Evolutionary conservation across 64 coral and sea anemone genomes (phyloP).

Genomic region (Stylophora pistillata): DNA sequence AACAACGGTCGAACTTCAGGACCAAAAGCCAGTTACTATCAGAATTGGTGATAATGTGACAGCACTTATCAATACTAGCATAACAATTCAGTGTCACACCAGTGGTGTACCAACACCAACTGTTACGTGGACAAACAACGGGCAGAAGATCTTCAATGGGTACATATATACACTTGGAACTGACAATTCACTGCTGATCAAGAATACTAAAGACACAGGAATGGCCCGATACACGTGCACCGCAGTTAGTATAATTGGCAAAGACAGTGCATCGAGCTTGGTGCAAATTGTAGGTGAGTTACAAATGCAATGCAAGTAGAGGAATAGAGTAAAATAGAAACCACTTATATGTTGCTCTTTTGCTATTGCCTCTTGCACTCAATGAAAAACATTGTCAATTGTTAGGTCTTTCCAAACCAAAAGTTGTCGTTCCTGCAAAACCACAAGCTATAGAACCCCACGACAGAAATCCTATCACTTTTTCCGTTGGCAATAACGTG

Average conservation of each 20-base stretch:
- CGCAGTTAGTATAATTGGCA: not conserved
- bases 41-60: slow-evolving; percentile 46
- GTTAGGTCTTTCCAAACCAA: too few species aligned
- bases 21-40: not conserved
- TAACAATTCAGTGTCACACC: slow-evolving; percentile 2
- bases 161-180: not conserved
- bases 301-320: not conserved
- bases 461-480: slow-evolving; percentile 45
- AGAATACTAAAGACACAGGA: not conserved
- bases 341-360: too few species aligned
- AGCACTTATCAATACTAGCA: slow-evolving; percentile 5
- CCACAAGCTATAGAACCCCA: not conserved
- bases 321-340: too few species aligned
- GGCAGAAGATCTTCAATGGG: not conserved
- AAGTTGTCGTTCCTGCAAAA: too few species aligned
- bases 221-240: slow-evolving; percentile 39
- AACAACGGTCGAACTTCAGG: not conserved
- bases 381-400: too few species aligned
- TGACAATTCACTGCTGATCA: slow-evolving; percentile 13
- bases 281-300: slow-evolving; percentile 36
- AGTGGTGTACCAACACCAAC: slow-evolving; percentile 40
- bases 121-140: slow-evolving; percentile 56
- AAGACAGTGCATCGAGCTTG: not conserved
- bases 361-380: too few species aligned
- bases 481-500: slow-evolving; percentile 70